Conservation (phyloP, 2,113 vertebrate species). For the Mastomys natalensis region DNA sequence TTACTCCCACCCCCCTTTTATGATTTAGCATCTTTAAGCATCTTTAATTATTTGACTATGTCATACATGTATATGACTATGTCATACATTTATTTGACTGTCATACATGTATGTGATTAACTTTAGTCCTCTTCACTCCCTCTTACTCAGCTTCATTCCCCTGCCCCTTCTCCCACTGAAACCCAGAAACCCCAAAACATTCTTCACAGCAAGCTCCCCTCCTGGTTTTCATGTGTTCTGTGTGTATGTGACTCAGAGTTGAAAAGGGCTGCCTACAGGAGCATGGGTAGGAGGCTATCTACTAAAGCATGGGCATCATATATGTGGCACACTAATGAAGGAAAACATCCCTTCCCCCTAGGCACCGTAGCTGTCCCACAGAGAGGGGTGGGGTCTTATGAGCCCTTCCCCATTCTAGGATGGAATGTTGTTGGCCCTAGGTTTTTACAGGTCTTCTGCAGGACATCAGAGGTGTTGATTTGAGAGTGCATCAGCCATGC, state of each 20-base stretch:
- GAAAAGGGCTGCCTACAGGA: neutral
- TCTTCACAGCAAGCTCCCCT: neutral
- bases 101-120: neutral
- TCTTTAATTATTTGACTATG: neutral
- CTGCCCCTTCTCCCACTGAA: neutral
- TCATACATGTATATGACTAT: neutral
- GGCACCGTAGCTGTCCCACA: neutral
- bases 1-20: neutral
- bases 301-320: neutral
- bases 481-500: neutral
- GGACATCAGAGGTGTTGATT: neutral
- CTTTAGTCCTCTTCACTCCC: neutral
- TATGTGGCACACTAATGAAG: neutral
- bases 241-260: neutral
- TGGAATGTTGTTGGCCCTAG: neutral
- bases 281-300: neutral
- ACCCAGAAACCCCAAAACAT: neutral
- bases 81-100: too few relatives aligned
- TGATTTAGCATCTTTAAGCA: neutral
- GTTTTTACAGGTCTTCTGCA: neutral
- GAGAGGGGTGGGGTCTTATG: neutral
- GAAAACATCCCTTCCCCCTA: neutral
- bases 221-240: too few relatives aligned
- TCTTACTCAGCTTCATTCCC: neutral
- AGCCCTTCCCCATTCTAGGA: neutral